Conservation (phyloP, 2,888 invertebrate genomes). For the Andrena camellia region DNA sequence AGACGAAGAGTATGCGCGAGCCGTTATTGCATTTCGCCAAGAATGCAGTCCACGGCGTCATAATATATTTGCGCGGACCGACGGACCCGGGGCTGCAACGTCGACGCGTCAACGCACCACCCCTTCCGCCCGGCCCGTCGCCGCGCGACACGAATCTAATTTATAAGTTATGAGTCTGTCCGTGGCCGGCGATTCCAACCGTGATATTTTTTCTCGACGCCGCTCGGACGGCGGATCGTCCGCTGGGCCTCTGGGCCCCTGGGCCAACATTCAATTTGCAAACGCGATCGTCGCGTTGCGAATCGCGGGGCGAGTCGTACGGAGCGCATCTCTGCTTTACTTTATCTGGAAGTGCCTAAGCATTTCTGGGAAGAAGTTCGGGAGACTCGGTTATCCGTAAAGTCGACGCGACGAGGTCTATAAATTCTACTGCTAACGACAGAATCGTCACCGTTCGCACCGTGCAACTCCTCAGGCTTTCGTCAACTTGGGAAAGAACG, state of each 20-base stretch:
- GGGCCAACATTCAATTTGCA: conserved; percentile 69
- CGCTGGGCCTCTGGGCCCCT: conserved; percentile 7
- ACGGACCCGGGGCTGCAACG: conserved; percentile 49
- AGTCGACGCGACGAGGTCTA: no score
- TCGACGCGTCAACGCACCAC: conserved; percentile 63
- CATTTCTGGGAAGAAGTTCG: no score
- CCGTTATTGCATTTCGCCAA: conserved; percentile 73
- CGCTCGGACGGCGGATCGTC: not conserved
- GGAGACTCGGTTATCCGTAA: no score
- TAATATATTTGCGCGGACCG: conserved; percentile 68
- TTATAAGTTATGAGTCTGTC: conserved; percentile 73
- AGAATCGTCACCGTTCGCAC: no score
- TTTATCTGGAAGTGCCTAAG: no score
- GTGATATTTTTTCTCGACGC: conserved; percentile 38
- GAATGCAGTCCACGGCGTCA: conserved; percentile 71
- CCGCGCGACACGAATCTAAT: conserved; percentile 69
- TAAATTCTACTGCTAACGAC: no score
- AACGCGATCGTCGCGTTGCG: conserved; percentile 51
- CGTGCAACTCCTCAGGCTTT: no score
- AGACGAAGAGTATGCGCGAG: conserved; percentile 36
- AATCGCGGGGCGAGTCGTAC: conserved; percentile 54
- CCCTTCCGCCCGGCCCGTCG: conserved; percentile 27
- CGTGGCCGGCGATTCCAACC: conserved; percentile 52
- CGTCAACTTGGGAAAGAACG: no score
- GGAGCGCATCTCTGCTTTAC: conserved; percentile 25